Evolutionary conservation across 1,140 invertebrate genomes (phyloP).

Genomic region (Carcinoscorpius rotundicauda): DNA sequence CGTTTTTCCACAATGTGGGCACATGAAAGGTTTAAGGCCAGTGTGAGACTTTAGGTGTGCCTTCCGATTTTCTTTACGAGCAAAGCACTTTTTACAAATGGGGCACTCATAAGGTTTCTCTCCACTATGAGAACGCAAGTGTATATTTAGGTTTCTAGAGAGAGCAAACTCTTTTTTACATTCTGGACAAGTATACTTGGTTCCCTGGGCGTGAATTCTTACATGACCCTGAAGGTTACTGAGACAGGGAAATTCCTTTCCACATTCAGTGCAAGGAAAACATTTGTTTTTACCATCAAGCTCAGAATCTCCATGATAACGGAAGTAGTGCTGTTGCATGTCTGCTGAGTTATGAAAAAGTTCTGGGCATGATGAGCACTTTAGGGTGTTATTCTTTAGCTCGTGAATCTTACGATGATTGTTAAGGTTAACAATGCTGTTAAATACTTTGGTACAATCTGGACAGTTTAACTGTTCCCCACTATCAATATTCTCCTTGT

Average conservation of each 20-base stretch:
- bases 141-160: constrained; percentile 22
- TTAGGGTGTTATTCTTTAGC: constrained; percentile 20
- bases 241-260: constrained; percentile 30
- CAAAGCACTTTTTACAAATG: constrained; percentile 30
- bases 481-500: constrained; percentile 5
- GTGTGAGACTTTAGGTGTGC: constrained; percentile 25
- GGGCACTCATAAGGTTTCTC: constrained; percentile 30
- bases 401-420: constrained; percentile 22
- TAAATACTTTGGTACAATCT: not conserved
- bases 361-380: constrained; percentile 29
- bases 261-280: constrained; percentile 31
- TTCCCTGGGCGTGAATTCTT: constrained; percentile 30
- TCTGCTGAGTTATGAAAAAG: constrained; percentile 17
- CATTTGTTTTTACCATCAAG: constrained; percentile 14
- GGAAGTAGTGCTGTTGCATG: constrained; percentile 32
- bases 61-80: constrained; percentile 25
- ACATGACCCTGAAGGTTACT: constrained; percentile 33
- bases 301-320: constrained; percentile 24
- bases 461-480: not conserved
- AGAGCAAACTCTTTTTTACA: constrained; percentile 24
- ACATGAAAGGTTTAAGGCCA: constrained; percentile 23
- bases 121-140: constrained; percentile 24
- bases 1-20: constrained; percentile 24
- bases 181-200: constrained; percentile 18
- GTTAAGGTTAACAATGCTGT: not conserved